Evolutionary conservation across 2,113 vertebrate species (phyloP).

Genomic region (Macrotis lagotis): DNA sequence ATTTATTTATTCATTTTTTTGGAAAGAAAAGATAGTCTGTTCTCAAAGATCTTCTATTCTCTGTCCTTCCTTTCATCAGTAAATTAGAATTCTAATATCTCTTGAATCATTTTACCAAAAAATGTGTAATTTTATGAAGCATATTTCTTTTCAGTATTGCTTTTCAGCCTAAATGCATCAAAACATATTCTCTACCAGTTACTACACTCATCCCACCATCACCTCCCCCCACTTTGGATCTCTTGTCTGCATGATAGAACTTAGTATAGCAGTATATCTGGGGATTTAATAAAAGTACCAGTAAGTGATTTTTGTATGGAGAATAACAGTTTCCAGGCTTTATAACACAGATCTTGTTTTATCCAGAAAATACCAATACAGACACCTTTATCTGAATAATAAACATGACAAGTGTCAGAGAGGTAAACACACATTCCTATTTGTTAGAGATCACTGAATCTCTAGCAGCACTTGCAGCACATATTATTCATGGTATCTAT

Average conservation of each 20-base stretch:
- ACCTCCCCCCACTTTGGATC: neutral
- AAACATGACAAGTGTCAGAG: conserved; percentile 1
- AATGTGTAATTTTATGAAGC: neutral
- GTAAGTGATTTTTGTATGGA: conserved; percentile 32
- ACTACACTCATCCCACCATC: neutral
- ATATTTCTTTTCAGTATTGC: conserved; percentile 14
- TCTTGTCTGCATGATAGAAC: conserved; percentile 1
- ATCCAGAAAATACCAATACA: neutral
- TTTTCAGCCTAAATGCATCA: conserved; percentile 51
- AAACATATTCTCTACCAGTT: conserved; percentile 31
- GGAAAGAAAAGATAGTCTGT: neutral
- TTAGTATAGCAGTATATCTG: conserved; percentile 54
- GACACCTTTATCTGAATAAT: neutral
- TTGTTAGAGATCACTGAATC: neutral
- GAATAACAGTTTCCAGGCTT: neutral
- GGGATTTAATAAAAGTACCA: conserved; percentile 52
- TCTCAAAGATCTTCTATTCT: neutral
- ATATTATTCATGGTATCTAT: neutral
- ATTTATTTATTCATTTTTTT: neutral
- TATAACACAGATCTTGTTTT: conserved; percentile 45
- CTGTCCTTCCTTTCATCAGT: neutral
- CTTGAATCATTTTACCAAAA: neutral
- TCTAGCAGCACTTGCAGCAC: neutral
- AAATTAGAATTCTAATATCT: neutral
- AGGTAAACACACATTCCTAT: neutral